Percentiles rank a stretch among this genome's conserved stretches.
These are phyloP conservation scores for Nansenia antarctica DNA, from an alignment of 2,113 vertebrate genomes.

Conservation along the genomic window DNA sequence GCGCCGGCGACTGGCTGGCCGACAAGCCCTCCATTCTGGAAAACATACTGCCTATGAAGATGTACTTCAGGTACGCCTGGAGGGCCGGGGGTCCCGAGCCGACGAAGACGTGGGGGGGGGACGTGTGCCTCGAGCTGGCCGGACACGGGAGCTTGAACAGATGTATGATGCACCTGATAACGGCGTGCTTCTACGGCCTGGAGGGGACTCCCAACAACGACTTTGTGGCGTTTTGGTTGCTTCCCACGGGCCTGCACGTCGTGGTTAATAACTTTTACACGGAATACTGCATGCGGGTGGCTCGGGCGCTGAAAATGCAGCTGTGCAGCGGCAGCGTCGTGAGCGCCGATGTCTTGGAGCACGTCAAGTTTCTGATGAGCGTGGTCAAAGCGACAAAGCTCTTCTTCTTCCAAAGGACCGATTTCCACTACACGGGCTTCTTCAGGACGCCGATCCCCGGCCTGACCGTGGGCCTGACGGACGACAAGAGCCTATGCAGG, in stretches of 20 bases:
- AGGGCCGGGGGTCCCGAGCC: not conserved
- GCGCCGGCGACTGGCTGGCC: not conserved
- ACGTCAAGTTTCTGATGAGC: not conserved
- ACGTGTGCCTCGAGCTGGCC: conserved; percentile 2
- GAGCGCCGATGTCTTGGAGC: not conserved
- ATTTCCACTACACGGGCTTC: not conserved
- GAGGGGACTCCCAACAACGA: not conserved
- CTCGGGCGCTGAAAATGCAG: not conserved
- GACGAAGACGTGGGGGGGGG: not conserved
- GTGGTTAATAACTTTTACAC: conserved; percentile 2
- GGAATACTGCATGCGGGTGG: not conserved
- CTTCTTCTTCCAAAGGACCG: not conserved
- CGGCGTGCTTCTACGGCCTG: not conserved
- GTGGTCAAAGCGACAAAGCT: not conserved
- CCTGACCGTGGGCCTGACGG: not conserved
- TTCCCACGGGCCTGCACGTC: not conserved
- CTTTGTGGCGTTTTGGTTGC: not conserved
- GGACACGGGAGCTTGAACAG: conserved; percentile 2
- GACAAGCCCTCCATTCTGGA: not conserved
- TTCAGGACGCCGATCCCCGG: not conserved
- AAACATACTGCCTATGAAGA: conserved; percentile 1
- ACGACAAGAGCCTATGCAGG: not conserved
- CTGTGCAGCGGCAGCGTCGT: not conserved
- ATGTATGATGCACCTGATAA: not conserved
- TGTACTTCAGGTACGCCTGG: conserved; percentile 2